Evolutionary conservation across 2,113 vertebrate genomes (phyloP).

Genomic region (Halichoeres trimaculatus): DNA sequence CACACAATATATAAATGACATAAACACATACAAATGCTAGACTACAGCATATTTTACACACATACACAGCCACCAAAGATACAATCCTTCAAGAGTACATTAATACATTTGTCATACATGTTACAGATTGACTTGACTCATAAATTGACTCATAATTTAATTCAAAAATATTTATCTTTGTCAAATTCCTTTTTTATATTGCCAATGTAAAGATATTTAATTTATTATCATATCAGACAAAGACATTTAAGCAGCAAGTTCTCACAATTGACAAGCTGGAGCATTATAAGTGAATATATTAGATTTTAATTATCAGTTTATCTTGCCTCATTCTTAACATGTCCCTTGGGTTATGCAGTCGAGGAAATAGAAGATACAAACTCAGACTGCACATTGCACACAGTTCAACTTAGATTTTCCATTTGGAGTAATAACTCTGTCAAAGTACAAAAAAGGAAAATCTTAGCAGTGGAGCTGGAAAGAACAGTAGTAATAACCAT

Average conservation of each 20-base stretch:
- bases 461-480: constrained; percentile 31
- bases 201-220: too few species aligned
- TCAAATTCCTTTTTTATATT: background rate
- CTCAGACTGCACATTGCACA: constrained; percentile 1
- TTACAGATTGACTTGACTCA: too few species aligned
- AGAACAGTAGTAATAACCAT: constrained; percentile 2
- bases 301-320: background rate
- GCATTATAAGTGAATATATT: background rate
- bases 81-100: background rate
- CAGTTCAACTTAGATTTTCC: constrained; percentile 47
- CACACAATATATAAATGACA: background rate
- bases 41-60: constrained; percentile 9
- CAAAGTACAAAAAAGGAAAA: constrained; percentile 51
- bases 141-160: background rate
- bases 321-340: background rate
- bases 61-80: constrained; percentile 10
- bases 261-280: too few species aligned
- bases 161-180: background rate
- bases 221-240: too few species aligned
- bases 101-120: background rate
- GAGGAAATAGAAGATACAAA: constrained; percentile 1
- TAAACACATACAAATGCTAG: constrained; percentile 18
- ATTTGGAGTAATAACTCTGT: constrained; percentile 22
- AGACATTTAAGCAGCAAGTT: too few species aligned
- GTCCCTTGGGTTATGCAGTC: background rate